Percentiles rank a stretch among this genome's conserved stretches.
phyloP scores from a whole-genome alignment of 2,888 invertebrate species.

The Conchocele bisecta region DNA sequence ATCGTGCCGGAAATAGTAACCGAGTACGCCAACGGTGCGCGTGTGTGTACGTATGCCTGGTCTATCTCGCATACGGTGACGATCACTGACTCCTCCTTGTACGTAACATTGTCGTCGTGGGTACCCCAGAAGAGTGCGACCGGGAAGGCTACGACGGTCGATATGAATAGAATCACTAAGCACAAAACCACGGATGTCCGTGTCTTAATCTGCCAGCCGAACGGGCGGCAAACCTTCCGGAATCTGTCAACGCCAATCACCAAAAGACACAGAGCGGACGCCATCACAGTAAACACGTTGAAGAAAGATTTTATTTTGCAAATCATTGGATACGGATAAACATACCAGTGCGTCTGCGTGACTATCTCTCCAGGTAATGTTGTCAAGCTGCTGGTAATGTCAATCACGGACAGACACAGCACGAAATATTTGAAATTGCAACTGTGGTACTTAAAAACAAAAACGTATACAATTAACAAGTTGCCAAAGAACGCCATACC shows the following conservation, averaged over 20 bases:
- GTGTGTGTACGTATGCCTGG: slow-evolving; percentile 4
- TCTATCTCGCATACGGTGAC: slow-evolving; percentile 36
- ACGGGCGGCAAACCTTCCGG: slow-evolving; percentile 62
- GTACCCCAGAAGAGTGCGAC: slow-evolving; percentile 13
- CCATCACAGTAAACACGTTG: slow-evolving; percentile 6
- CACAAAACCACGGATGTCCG: background rate
- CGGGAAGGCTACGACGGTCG: slow-evolving; percentile 11
- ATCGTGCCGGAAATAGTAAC: background rate
- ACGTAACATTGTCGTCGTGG: background rate
- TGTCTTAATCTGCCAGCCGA: slow-evolving; percentile 11
- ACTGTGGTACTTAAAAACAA: no score
- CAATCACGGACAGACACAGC: no score
- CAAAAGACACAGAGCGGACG: slow-evolving; percentile 55
- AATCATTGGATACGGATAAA: background rate
- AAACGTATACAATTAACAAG: no score
- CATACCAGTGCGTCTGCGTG: slow-evolving; percentile 5
- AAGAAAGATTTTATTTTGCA: slow-evolving; percentile 6
- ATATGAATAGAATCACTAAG: background rate
- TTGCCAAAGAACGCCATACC: no score
- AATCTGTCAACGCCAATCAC: slow-evolving; percentile 63
- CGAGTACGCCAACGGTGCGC: background rate
- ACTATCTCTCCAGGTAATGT: slow-evolving; percentile 1
- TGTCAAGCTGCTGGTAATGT: background rate
- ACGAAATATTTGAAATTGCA: no score
- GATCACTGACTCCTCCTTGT: background rate